Conservation (phyloP, 1,140 invertebrate genomes). For the Sycobia sp. region DNA sequence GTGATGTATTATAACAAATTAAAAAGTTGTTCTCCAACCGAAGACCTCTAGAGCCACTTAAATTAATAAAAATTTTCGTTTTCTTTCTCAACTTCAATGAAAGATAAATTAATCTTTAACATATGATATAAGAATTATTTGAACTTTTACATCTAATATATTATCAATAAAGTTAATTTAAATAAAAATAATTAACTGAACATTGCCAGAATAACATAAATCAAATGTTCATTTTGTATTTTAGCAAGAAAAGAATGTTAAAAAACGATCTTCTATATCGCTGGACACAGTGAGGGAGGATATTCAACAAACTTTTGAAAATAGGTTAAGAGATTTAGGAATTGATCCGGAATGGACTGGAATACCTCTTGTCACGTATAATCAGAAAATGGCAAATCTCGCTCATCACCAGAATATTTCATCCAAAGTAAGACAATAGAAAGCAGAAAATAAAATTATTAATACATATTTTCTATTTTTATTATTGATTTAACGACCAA, state of each 20-base stretch:
- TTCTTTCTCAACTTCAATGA: too few species aligned
- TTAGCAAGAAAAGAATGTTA: neutral
- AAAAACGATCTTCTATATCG: constrained; percentile 2
- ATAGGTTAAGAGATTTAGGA: constrained; percentile 60
- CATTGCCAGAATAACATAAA: too few species aligned
- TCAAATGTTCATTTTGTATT: neutral
- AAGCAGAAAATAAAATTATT: constrained; percentile 21
- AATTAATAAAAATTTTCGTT: too few species aligned
- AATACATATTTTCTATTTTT: neutral
- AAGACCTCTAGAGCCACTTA: too few species aligned
- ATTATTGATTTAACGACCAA: neutral
- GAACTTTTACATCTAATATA: too few species aligned
- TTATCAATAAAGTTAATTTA: too few species aligned
- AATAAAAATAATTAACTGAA: too few species aligned
- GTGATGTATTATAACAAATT: too few species aligned
- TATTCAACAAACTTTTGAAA: constrained; percentile 44
- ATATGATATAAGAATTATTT: too few species aligned
- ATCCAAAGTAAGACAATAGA: constrained; percentile 64
- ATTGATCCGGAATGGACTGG: constrained; percentile 65
- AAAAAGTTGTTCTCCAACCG: too few species aligned
- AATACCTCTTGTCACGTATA: constrained; percentile 59
- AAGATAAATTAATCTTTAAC: too few species aligned
- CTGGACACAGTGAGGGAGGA: constrained; percentile 41
- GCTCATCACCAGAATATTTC: constrained; percentile 62
- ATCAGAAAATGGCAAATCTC: constrained; percentile 61